Conservation (phyloP, 2,113 vertebrate genomes). For the Tragelaphus imberbis region DNA sequence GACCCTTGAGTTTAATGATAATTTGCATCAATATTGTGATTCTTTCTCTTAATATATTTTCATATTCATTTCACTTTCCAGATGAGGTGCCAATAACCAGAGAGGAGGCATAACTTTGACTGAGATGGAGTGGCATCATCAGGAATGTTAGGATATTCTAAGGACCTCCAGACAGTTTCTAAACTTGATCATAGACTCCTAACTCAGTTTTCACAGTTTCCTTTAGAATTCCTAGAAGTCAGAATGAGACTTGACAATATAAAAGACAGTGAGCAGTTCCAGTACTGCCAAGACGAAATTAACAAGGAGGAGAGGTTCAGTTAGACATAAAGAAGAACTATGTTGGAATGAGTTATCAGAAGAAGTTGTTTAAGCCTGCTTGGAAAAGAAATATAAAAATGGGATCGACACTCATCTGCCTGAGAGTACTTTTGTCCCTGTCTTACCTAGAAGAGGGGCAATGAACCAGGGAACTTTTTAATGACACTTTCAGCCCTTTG, state of each 20-base stretch:
- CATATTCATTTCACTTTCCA: not conserved
- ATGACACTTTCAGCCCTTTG: conserved; percentile 45
- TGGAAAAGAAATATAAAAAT: conserved; percentile 46
- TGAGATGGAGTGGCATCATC: not conserved
- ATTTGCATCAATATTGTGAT: not conserved
- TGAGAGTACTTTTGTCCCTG: conserved; percentile 35
- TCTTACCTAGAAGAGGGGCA: conserved; percentile 20
- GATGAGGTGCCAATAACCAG: conserved; percentile 1
- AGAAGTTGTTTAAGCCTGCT: conserved; percentile 21
- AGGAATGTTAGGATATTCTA: not conserved
- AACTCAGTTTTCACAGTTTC: not conserved
- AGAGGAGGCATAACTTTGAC: conserved; percentile 30
- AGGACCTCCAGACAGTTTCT: conserved; percentile 1
- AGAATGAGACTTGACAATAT: not conserved
- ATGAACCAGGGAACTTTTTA: conserved; percentile 32
- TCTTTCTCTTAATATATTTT: conserved; percentile 10
- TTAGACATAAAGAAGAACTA: conserved; percentile 21
- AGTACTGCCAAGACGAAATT: not conserved
- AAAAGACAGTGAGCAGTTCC: conserved; percentile 7
- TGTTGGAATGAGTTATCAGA: not conserved
- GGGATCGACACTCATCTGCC: conserved; percentile 12
- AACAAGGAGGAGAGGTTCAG: not conserved
- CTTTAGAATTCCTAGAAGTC: conserved; percentile 33
- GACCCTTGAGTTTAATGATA: not conserved
- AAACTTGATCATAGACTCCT: not conserved